These are phyloP conservation scores for Dicaeum eximium DNA, from an alignment of 2,113 vertebrate genomes.

Conservation along the genomic window DNA sequence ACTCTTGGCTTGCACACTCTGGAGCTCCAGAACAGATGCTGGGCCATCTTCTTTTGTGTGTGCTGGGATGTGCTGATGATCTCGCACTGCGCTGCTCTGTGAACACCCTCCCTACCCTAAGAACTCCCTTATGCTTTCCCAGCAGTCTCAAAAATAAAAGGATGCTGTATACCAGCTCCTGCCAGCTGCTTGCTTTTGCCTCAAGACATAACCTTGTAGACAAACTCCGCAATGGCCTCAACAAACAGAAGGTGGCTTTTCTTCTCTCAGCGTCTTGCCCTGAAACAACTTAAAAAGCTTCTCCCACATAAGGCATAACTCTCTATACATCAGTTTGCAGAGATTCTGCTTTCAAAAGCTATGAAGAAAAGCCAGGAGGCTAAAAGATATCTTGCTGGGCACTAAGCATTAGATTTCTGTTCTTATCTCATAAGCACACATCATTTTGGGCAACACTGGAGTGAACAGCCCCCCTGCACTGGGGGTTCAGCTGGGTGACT, in stretches of 20 bases:
- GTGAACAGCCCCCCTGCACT: not conserved
- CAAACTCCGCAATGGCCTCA: not conserved
- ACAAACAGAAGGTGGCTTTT: not conserved
- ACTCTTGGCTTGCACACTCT: not conserved
- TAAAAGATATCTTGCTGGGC: not conserved
- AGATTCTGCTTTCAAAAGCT: not conserved
- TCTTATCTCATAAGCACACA: not conserved
- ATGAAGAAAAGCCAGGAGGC: not conserved
- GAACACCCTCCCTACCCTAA: not conserved
- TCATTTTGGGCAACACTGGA: accelerated
- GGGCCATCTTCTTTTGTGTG: not conserved
- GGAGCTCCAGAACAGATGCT: not conserved
- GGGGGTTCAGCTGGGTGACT: not conserved
- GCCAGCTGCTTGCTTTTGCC: conserved; percentile 6
- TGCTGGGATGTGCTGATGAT: not conserved
- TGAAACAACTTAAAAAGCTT: not conserved
- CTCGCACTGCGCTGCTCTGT: not conserved
- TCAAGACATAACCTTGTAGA: not conserved
- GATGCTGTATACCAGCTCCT: not conserved
- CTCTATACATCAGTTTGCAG: not conserved
- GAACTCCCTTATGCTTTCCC: not conserved
- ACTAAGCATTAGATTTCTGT: not conserved
- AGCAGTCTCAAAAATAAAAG: not conserved
- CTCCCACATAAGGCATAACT: not conserved
- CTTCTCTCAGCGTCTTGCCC: not conserved